Percentiles rank a stretch among this genome's conserved stretches.
phyloP scores from a whole-genome alignment of 2,797 vertebrate genomes.

The Garrulus glandarius region DNA sequence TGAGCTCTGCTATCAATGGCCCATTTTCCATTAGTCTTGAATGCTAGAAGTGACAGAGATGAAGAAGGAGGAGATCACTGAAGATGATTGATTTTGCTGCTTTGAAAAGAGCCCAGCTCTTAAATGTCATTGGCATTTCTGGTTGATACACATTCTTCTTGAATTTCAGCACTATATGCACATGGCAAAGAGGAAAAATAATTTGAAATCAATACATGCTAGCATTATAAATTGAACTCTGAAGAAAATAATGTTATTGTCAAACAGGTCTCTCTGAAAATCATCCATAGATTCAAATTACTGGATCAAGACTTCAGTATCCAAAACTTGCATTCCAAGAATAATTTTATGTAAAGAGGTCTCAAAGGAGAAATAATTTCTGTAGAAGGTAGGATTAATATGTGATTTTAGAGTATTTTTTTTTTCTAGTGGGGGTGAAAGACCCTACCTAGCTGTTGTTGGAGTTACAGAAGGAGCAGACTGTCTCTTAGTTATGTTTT shows the following conservation, averaged over 20 bases:
- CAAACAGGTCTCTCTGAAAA: neutral
- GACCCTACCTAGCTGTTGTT: neutral
- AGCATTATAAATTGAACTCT: constrained; percentile 2
- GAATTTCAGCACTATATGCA: constrained; percentile 36
- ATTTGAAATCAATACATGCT: constrained; percentile 40
- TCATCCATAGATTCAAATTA: neutral
- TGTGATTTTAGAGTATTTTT: neutral
- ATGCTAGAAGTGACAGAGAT: constrained; percentile 30
- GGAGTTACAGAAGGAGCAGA: neutral
- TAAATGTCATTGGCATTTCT: constrained; percentile 33
- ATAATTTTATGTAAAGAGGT: neutral
- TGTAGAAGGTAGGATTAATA: neutral
- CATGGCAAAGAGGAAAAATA: constrained; percentile 29
- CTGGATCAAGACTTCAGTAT: neutral
- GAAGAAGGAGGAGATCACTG: constrained; percentile 6
- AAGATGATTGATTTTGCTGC: constrained; percentile 1
- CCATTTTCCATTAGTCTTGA: neutral
- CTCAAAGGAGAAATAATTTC: neutral
- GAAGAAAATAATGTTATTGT: neutral
- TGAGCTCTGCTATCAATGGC: neutral
- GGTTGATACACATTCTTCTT: neutral
- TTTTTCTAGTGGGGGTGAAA: neutral
- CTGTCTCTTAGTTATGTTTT: neutral
- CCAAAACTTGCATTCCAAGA: neutral
- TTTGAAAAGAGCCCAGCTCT: constrained; percentile 36